A percentile compares a stretch with the other conserved stretches of the same genome.
Evolutionary conservation across 2,797 vertebrate species (phyloP).

Genomic region (Hoplostethus atlanticus): DNA sequence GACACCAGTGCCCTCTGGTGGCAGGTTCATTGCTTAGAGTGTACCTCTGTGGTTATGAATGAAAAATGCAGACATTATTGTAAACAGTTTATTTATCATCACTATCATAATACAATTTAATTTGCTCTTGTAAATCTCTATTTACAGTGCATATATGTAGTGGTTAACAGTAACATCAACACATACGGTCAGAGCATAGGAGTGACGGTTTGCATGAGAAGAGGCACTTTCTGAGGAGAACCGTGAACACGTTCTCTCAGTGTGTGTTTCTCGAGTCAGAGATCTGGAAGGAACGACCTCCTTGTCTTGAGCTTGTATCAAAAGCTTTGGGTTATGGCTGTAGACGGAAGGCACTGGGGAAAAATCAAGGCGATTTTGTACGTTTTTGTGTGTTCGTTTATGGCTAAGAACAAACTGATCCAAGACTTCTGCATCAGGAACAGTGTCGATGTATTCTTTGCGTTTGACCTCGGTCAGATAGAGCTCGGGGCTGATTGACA

Average conservation of each 20-base stretch:
- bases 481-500: background rate
- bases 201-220: constrained; percentile 49
- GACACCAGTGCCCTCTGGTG: constrained; percentile 80
- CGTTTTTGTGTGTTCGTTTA: constrained; percentile 13
- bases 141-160: constrained; percentile 64
- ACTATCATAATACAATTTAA: constrained; percentile 39
- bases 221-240: constrained; percentile 31
- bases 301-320: constrained; percentile 54
- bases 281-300: constrained; percentile 43
- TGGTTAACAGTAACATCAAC: constrained; percentile 34
- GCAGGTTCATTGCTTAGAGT: constrained; percentile 13
- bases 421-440: background rate
- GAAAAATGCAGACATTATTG: background rate
- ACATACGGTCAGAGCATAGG: constrained; percentile 5
- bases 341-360: constrained; percentile 50
- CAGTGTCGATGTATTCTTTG: constrained; percentile 15
- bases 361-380: constrained; percentile 21
- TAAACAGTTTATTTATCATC: constrained; percentile 55
- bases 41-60: background rate
- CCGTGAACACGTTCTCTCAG: background rate
- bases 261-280: constrained; percentile 37
- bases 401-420: constrained; percentile 15
- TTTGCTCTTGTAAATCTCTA: constrained; percentile 46
- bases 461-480: background rate
- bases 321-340: constrained; percentile 71